Conservation (phyloP, 2,888 invertebrate species). For the Artemia sinica region DNA sequence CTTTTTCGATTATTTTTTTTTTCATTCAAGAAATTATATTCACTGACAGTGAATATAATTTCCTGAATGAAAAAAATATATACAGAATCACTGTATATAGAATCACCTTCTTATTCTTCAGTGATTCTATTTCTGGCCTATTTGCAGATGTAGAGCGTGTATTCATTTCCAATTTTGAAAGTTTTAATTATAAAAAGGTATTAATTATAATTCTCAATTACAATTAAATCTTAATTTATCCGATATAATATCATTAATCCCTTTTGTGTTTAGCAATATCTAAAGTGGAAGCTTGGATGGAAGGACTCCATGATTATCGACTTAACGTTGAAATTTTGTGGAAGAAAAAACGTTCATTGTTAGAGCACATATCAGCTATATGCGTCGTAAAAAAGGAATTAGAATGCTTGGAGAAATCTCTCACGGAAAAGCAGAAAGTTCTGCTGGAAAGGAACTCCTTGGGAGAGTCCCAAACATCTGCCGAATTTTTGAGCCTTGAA, state of each 20-base stretch:
- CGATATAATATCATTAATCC: no score
- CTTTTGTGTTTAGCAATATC: constrained; percentile 38
- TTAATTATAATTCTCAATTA: background rate
- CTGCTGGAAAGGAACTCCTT: constrained; percentile 38
- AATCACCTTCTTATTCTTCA: no score
- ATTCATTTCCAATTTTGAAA: no score
- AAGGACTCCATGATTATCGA: constrained; percentile 54
- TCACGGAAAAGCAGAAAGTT: constrained; percentile 40
- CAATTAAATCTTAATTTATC: background rate
- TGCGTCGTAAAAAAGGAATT: constrained; percentile 54
- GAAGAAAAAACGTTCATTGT: constrained; percentile 48
- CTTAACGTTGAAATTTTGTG: constrained; percentile 40
- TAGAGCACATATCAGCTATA: constrained; percentile 59
- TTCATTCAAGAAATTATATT: no score
- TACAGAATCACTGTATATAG: no score
- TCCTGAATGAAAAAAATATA: no score
- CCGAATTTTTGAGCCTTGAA: constrained; percentile 48
- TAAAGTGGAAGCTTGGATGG: constrained; percentile 55
- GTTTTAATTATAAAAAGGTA: no score
- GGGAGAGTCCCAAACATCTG: constrained; percentile 52
- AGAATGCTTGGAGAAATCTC: constrained; percentile 42
- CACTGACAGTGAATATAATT: no score
- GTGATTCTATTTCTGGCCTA: no score
- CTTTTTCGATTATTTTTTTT: no score
- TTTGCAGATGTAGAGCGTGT: no score